Base-by-base conservation (phyloP, 2,797 vertebrate species). In the Coreius guichenoti region DNA sequence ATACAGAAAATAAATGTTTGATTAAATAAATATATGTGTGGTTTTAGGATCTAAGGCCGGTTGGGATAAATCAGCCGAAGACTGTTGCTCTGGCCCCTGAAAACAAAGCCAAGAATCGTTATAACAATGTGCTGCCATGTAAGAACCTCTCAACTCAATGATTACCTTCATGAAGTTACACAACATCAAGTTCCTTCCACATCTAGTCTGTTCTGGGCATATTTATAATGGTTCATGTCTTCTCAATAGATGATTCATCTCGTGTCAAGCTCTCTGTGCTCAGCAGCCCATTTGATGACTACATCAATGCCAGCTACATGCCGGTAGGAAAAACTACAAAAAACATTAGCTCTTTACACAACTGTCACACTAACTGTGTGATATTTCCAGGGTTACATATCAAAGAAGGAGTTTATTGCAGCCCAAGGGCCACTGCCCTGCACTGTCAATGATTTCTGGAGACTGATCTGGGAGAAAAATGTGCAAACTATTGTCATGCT, bases 111-210 rank as follows among this genome's bases (percentile, higher is more conserved):
- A 99, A 99, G 94, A 99, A 99, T 87, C 97, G 98, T 91, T 99
- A 99, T 91, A 98, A 96, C 92, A 99, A 99, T 0, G 98, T 99
- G 63, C 94, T 98, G 74, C 97, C 98, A 73, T 99, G 98, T 99
- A 93, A 96, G 98, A 93, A 33, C 80, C 45, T 17, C 19, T 54
- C 16, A n/a, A 61, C 45, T 68, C 13, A 8, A 33, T 47, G 49
- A 47, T 72, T 16, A 6, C 4, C 14, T 74, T 82, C 3, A 33
- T 65, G 58, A 23, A 51, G 7, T 49, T 75, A 33, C 11, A 75
- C 13, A 67, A 51, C 54, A 65, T 39, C 5, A 26, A 29, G 36
- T 47, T 73, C 33, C 63, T 23, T 51, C 3, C 11, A 16, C 9
- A 43, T 70, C 23, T 43, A 70, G 21, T 58, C 17, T 36, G n/a